Base-by-base conservation (phyloP, 2,797 vertebrate species). In the Microchirus variegatus region DNA sequence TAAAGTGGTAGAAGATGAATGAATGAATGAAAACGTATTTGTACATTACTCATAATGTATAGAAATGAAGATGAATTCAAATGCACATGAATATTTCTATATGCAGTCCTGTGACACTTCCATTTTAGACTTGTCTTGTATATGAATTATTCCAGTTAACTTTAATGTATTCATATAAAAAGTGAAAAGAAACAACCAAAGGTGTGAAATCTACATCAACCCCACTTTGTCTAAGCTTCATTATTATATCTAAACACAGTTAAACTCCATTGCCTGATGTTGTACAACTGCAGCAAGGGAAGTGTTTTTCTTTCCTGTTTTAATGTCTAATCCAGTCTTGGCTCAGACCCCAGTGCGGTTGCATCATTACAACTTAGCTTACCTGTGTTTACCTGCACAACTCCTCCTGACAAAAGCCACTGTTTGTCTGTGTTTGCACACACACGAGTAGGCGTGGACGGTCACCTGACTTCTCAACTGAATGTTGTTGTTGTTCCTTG, bases 301-400 rank as follows among this genome's bases (percentile, higher is more conserved):
- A 18, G 22, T n/a, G 10, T 63, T 37, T 49, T 67, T 22, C 36
- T 47, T 63, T 37, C 37, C n/a, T 12, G 4, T 36, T 5, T 1
- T 42, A 3, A 6, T 38, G 64, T 14, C 11, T 31, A 31, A n/a
- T 45, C 38, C 59, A 37, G 1, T 0, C 31, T 2, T 26, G 40
- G 50, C 63, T 53, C 36, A 48, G 22, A 3, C 26, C 48, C 26
- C 9, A n/a, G 9, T 22, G 51, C 17, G 38, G 59, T 67, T 64
- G 57, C 59, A n/a, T 26, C 65, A 63, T 79, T 67, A 56, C n/a
- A 51, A 31, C 46, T 55, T 58, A 58, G 9, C 45, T 71, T 56
- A 52, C 48, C 16, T 1, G 14, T 77, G 43, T 61, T 47, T 47
- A 49, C 46, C 62, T 3, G 5, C 42, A 59, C 38, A 52, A 31